Base-by-base conservation (phyloP, 2,113 vertebrate genomes). In the Dicerorhinus sumatrensis region DNA sequence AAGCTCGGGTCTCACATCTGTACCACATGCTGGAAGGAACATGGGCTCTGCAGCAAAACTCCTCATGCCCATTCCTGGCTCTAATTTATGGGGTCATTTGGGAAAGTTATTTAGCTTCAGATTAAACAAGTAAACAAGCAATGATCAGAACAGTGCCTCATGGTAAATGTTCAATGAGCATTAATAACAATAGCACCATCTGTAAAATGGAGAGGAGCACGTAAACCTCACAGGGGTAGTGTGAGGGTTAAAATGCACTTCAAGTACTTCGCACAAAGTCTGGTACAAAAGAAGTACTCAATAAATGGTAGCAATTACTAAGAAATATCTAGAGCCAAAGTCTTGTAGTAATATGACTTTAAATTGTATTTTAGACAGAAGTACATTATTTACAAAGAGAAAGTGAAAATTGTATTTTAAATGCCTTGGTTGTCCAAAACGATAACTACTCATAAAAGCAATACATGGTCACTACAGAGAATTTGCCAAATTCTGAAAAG, bases 331-430 rank as follows among this genome's bases (percentile, higher is more conserved):
- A 33, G 62, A 56, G n/a, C 62, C 79, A 90, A 54, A 51, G 63
- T 79, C n/a, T 73, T 54, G 0, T 3, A 81, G 82, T 33, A 65
- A 67, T 31, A 63, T 18, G 72, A 54, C 42, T 89, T 80, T 60
- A 85, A 83, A 51, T 33, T 81, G 4, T 80, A 67, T 73, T 92
- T 91, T 77, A 89, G 65, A 48, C 27, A 72, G 36, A 86, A 95
- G 39, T 65, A 36, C 23, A 20, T 65, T 58, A 42, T 76, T 94
- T 92, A 86, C 39, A 91, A 82, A 86, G 54, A 81, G 17, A 62
- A 79, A n/a, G 9, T 94, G 33, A 90, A 80, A 89, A 75, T 18
- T 39, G 6, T 42, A 70, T 70, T 83, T 88, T 62, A 81, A 56
- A 48, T 63, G 48, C 25, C 72, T 81, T 75, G n/a, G 67, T 58